These are phyloP conservation scores for Drepanosiphum platanoidis DNA, from an alignment of 2,888 invertebrate species.

Conservation along the genomic window DNA sequence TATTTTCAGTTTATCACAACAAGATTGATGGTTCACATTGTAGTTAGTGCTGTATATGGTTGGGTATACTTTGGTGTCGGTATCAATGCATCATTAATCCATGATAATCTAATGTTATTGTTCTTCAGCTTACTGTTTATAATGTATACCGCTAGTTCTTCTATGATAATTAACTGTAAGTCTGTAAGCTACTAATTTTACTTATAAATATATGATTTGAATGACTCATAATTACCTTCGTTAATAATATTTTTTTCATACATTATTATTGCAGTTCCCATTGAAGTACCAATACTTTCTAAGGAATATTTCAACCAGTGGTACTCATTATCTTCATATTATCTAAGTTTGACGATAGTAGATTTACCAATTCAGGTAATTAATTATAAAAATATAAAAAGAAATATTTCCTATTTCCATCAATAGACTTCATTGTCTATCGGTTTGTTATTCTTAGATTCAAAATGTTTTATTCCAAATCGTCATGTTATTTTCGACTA, in stretches of 20 bases:
- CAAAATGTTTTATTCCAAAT: no score
- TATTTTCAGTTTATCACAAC: constrained; percentile 76
- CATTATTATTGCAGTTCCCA: constrained; percentile 75
- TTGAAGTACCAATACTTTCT: constrained; percentile 81
- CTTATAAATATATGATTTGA: background rate
- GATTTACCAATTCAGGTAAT: constrained; percentile 82
- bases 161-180: constrained; percentile 91
- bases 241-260: background rate
- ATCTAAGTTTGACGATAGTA: constrained; percentile 79
- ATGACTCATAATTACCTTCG: background rate
- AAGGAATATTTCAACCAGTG: constrained; percentile 89
- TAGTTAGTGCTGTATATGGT: constrained; percentile 85
- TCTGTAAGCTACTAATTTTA: constrained; percentile 65
- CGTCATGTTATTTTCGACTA: no score
- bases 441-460: no score
- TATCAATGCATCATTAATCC: constrained; percentile 82
- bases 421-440: no score
- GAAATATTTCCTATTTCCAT: background rate
- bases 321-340: constrained; percentile 88
- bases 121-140: constrained; percentile 94
- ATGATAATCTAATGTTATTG: constrained; percentile 87
- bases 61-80: constrained; percentile 86
- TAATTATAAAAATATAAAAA: background rate
- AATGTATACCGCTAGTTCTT: constrained; percentile 93
- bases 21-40: constrained; percentile 80